Base-by-base conservation (phyloP, 2,888 invertebrate species). In the Papilio demoleus region DNA sequence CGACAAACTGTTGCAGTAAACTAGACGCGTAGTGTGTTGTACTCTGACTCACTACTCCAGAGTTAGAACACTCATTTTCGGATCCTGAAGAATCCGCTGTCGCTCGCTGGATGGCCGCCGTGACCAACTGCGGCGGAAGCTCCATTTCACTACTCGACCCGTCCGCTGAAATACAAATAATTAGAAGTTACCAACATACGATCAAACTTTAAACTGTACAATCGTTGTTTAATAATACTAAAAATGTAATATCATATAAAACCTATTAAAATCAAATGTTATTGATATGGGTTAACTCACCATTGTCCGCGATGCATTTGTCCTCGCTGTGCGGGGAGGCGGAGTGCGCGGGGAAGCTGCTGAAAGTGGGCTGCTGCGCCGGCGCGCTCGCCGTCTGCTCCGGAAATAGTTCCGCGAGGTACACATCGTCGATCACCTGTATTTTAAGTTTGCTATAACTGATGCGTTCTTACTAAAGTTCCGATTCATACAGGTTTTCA, bases 1-100 rank as follows among this genome's bases (percentile, higher is more conserved):
- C 96, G 70, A 95, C 96, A 79, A 97, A 97, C 80, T 97, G 96
- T 81, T 97, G 96, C 71, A 97, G 85, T 71, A 97, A 85, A 66
- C 95, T 95, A 17, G 96, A 96, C 70, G 96, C 95, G 81, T 96
- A 95, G 78, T 95, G 95, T 17, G 94, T 93, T 58, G 93, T 92
- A 73, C 88, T 92, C 74, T 88, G 91, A 76, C 93, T 93, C 72
- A 94, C 92, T 67, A 90, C 80, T 70, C 89, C 93, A 3, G 93
- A 90, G 72, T 92, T 93, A 0, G 93, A 93, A 74, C 90, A 92
- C 81, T 96, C 96, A 70, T 95, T 95, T 81, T 96, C 96, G 2
- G 96, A 96, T 42, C 95, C 95, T 50, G 95, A 95, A 66, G 95
- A 96, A 70, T 93, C 93, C 2, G 93, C 93, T 4, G 95, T 94